Evolutionary conservation across 2,797 vertebrate genomes (phyloP).

Genomic region (Florisuga fusca): DNA sequence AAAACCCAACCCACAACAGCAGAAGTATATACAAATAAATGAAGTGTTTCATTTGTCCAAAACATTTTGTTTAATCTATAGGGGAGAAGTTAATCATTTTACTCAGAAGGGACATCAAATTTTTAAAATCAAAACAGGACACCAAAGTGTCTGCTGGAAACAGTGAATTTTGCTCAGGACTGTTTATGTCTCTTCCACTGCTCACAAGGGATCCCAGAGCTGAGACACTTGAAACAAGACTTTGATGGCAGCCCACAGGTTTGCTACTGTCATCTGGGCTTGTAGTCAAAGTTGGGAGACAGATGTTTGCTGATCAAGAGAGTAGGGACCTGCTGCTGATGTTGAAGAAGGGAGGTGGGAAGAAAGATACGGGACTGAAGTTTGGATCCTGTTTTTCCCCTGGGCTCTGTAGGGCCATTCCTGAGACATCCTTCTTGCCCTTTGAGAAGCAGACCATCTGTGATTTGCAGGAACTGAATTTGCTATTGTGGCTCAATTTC

Average conservation of each 20-base stretch:
- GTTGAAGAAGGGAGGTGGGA: rapidly evolving
- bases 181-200: not conserved
- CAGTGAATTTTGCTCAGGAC: not conserved
- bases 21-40: not conserved
- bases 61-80: not conserved
- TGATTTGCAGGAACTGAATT: not conserved
- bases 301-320: not conserved
- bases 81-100: not conserved
- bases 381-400: not conserved
- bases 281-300: not conserved
- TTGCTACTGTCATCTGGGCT: not conserved
- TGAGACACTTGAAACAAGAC: not conserved
- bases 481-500: not conserved
- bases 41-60: not conserved
- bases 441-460: not conserved
- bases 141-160: not conserved
- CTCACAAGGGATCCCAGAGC: not conserved
- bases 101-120: not conserved
- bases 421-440: not conserved
- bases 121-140: not conserved
- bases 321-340: not conserved
- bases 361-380: not conserved
- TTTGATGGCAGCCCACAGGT: not conserved
- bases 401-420: not conserved
- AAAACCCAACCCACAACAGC: no score